Evolutionary conservation across 2,113 vertebrate species (phyloP).

Genomic region (Phalacrocorax pelagicus): DNA sequence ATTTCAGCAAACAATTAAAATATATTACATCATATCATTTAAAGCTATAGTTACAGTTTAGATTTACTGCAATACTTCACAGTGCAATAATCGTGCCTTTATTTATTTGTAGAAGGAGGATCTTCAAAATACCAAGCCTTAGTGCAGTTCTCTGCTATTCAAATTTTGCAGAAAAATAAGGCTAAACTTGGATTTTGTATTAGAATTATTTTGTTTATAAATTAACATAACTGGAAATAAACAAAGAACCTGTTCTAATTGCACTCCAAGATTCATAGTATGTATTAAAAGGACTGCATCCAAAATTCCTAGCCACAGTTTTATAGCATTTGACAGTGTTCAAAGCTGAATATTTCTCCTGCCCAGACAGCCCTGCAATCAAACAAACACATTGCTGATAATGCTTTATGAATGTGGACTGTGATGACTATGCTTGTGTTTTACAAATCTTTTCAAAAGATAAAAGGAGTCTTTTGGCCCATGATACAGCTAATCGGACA

Average conservation of each 20-base stretch:
- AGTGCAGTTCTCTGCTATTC: not conserved
- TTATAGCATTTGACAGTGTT: not conserved
- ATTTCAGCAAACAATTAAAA: not conserved
- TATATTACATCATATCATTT: rapidly evolving
- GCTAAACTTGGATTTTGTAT: not conserved
- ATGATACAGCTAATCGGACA: not conserved
- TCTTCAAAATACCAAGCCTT: not conserved
- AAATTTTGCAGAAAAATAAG: not conserved
- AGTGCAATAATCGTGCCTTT: not conserved
- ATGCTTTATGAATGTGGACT: not conserved
- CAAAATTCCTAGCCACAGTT: not conserved
- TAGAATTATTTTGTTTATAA: not conserved
- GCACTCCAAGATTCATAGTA: not conserved
- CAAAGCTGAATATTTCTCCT: not conserved
- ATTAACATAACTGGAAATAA: not conserved
- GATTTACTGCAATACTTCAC: not conserved
- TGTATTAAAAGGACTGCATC: not conserved
- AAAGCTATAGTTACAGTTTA: not conserved
- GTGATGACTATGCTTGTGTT: not conserved
- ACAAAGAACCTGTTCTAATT: not conserved
- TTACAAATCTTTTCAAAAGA: slow-evolving; percentile 33
- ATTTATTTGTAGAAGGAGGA: not conserved
- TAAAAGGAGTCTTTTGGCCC: slow-evolving; percentile 46
- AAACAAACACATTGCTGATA: not conserved
- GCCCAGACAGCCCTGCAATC: not conserved